A percentile compares a stretch with the other conserved stretches of the same genome.
Evolutionary conservation across 1,140 invertebrate species (phyloP).

Genomic region (Pemphigus obesinymphae): DNA sequence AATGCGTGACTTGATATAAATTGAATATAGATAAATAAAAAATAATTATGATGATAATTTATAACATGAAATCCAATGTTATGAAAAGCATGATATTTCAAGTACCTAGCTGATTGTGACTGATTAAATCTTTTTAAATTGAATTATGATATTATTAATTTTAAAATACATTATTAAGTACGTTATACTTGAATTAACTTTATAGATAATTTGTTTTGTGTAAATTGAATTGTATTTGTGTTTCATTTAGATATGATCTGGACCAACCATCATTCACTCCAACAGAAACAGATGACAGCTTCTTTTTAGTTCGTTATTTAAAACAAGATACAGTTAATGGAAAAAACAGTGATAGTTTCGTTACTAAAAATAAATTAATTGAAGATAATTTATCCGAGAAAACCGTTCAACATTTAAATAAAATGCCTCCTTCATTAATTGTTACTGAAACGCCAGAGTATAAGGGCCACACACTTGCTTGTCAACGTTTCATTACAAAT

Average conservation of each 20-base stretch:
- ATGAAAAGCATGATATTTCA: not conserved
- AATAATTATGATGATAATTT: not conserved
- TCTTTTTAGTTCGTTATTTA: slow-evolving; percentile 63
- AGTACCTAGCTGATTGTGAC: not conserved
- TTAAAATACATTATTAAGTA: not conserved
- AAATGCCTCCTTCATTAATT: slow-evolving; percentile 19
- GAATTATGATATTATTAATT: not conserved
- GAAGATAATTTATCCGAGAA: slow-evolving; percentile 2
- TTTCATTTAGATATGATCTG: slow-evolving; percentile 60
- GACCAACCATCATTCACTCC: slow-evolving; percentile 63
- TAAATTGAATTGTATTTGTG: not conserved
- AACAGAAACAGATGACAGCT: slow-evolving; percentile 65
- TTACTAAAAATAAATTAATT: slow-evolving; percentile 12
- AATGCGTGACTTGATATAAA: not conserved
- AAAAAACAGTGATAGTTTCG: slow-evolving; percentile 3
- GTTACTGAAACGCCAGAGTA: slow-evolving; percentile 14
- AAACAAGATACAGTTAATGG: slow-evolving; percentile 45
- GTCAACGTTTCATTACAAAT: slow-evolving; percentile 58
- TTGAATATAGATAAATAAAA: not conserved
- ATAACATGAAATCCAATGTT: not conserved
- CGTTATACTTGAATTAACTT: not conserved
- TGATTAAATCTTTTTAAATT: not conserved
- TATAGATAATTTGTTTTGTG: not conserved
- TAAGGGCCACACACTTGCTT: slow-evolving; percentile 60
- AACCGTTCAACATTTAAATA: slow-evolving; percentile 28